Evolutionary conservation across 2,797 vertebrate genomes (phyloP).

Genomic region (Clarias pachynema): DNA sequence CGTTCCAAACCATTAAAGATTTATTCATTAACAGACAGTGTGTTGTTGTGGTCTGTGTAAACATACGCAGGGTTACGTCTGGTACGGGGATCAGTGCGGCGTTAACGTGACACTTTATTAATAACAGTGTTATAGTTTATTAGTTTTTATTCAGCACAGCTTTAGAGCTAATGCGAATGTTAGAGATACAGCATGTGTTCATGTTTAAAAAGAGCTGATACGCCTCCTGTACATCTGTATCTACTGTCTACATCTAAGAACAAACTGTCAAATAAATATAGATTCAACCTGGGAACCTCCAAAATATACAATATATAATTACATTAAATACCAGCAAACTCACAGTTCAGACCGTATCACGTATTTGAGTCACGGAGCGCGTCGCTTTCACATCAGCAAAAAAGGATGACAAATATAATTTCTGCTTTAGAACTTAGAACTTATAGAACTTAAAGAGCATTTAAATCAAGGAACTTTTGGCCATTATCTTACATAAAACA

Average conservation of each 20-base stretch:
- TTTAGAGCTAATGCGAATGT: background rate
- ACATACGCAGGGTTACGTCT: background rate
- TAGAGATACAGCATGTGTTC: background rate
- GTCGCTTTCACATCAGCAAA: too few species aligned
- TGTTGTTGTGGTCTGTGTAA: background rate
- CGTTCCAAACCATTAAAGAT: background rate
- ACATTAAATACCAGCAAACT: background rate
- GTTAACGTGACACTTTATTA: background rate
- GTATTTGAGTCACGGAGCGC: too few species aligned
- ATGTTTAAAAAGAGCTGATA: background rate
- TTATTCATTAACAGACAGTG: background rate
- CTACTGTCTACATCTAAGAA: too few species aligned
- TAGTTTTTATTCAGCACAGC: background rate
- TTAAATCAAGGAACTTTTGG: too few species aligned
- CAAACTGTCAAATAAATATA: background rate
- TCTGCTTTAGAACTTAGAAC: too few species aligned
- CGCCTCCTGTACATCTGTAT: background rate
- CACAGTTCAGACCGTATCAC: too few species aligned
- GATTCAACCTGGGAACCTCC: background rate
- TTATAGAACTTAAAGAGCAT: too few species aligned
- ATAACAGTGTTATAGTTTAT: background rate
- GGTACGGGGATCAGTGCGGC: background rate
- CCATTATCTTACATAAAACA: too few species aligned
- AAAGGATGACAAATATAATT: too few species aligned
- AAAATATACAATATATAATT: background rate